phyloP scores from a whole-genome alignment of 1,140 invertebrate species.

The Trichomalopsis sarcophagae region DNA sequence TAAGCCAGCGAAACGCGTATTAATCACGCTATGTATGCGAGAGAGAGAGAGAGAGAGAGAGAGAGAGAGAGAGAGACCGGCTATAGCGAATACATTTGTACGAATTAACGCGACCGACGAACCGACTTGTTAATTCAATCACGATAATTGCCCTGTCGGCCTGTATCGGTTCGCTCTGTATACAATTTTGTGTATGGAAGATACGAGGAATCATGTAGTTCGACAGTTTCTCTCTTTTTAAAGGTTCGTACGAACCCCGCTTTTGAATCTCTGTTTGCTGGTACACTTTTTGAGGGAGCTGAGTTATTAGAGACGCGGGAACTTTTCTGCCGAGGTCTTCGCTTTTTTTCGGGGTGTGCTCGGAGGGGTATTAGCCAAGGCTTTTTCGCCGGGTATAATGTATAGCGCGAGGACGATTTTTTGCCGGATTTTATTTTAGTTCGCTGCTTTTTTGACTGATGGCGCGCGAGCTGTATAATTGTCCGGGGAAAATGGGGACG shows the following conservation, averaged over 20 bases:
- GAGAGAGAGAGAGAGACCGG: not conserved
- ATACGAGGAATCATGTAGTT: not conserved
- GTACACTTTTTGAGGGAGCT: conserved; percentile 25
- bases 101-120: conserved; percentile 32
- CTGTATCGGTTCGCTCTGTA: not conserved
- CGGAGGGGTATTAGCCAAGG: not conserved
- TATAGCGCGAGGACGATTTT: not conserved
- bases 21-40: conserved; percentile 31
- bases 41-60: too few relatives aligned
- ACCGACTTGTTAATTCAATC: conserved; percentile 43
- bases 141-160: not conserved
- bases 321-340: conserved; percentile 1
- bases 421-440: not conserved
- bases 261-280: conserved; percentile 9
- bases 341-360: not conserved
- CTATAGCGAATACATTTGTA: conserved; percentile 33
- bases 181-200: not conserved
- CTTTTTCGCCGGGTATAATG: not conserved
- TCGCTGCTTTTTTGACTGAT: not conserved
- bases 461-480: not conserved
- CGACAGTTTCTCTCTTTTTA: not conserved
- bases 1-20: conserved; percentile 43
- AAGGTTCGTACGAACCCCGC: not conserved
- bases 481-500: not conserved
- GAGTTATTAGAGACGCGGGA: conserved; percentile 18